phyloP scores from a whole-genome alignment of 1,140 invertebrate species.

The Brachionus koreanus region DNA sequence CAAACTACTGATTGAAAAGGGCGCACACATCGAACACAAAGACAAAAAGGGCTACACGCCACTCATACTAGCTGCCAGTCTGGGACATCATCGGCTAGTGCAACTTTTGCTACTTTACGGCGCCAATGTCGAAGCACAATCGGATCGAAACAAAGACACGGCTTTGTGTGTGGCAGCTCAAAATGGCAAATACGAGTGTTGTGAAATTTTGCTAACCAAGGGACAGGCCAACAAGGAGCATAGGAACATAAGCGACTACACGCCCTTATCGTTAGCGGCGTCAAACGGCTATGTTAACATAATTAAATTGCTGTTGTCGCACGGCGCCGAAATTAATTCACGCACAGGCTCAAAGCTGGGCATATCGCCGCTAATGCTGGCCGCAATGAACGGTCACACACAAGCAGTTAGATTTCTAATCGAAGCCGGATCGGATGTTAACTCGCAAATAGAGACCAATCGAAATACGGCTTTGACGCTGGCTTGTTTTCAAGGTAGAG shows the following conservation, averaged over 20 bases:
- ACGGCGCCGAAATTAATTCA: slow-evolving; percentile 96
- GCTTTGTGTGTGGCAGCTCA: slow-evolving; percentile 94
- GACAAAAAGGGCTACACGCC: slow-evolving; percentile 97
- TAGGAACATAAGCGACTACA: slow-evolving; percentile 97
- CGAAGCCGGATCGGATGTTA: slow-evolving; percentile 97
- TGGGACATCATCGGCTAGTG: slow-evolving; percentile 85
- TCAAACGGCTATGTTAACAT: slow-evolving; percentile 98
- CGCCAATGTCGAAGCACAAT: slow-evolving; percentile 94
- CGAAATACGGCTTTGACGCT: slow-evolving; percentile 95
- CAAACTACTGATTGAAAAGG: slow-evolving; percentile 77
- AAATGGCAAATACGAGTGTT: slow-evolving; percentile 82
- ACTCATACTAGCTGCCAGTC: slow-evolving; percentile 80
- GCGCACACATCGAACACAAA: slow-evolving; percentile 90
- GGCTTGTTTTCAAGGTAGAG: slow-evolving; percentile 97
- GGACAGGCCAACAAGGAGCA: slow-evolving; percentile 94
- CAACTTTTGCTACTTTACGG: slow-evolving; percentile 85
- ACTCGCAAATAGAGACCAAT: slow-evolving; percentile 99
- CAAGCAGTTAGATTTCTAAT: slow-evolving; percentile 90
- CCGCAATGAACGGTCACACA: slow-evolving; percentile 99
- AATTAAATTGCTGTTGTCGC: slow-evolving; percentile 85
- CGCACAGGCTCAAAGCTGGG: slow-evolving; percentile 71
- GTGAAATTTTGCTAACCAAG: slow-evolving; percentile 59
- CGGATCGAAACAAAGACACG: slow-evolving; percentile 96
- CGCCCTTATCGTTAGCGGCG: slow-evolving; percentile 86
- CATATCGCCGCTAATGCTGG: slow-evolving; percentile 96